Evolutionary conservation across 2,113 vertebrate species (phyloP).

Genomic region (Microcebus murinus): DNA sequence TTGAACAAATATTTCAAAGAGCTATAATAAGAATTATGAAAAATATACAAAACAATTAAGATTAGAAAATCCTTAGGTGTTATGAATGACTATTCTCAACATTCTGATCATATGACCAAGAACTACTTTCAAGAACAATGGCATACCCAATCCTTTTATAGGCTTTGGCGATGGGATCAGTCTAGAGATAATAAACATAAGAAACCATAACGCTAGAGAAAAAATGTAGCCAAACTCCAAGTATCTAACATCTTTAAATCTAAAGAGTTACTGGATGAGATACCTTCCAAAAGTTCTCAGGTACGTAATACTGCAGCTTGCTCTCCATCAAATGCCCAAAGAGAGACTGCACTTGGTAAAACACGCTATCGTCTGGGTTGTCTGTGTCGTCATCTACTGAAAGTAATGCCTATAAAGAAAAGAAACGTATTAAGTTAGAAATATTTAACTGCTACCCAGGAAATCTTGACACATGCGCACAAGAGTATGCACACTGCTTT

Average conservation of each 20-base stretch:
- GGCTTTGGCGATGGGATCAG: background rate
- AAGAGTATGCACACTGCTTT: background rate
- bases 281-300: constrained; percentile 99
- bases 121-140: background rate
- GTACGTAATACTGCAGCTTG: constrained; percentile 99
- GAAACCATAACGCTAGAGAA: background rate
- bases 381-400: constrained; percentile 98
- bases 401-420: constrained; percentile 90
- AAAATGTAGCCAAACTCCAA: background rate
- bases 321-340: constrained; percentile 99
- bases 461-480: fast-evolving
- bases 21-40: background rate
- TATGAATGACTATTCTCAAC: background rate
- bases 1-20: constrained; percentile 29
- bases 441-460: background rate
- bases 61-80: background rate
- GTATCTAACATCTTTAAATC: background rate
- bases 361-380: constrained; percentile 98
- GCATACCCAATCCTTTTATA: background rate
- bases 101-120: background rate
- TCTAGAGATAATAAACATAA: background rate
- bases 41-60: constrained; percentile 11
- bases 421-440: background rate
- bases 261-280: background rate
- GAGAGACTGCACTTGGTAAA: constrained; percentile 98